phyloP scores from a whole-genome alignment of 2,113 vertebrate genomes.

The Apodemus speciosus region DNA sequence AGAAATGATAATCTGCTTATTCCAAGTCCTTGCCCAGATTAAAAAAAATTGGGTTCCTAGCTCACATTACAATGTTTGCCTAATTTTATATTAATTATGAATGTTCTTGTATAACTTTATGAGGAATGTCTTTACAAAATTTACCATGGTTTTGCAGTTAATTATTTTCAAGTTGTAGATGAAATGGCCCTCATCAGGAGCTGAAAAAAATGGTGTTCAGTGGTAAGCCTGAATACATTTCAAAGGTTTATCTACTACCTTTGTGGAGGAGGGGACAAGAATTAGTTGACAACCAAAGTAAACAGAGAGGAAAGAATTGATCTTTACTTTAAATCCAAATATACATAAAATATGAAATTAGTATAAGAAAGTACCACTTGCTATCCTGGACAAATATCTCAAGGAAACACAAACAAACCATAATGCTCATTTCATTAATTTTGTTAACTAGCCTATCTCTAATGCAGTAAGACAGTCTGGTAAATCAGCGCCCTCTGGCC shows the following conservation, averaged over 20 bases:
- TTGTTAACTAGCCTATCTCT: constrained; percentile 29
- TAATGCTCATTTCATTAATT: constrained; percentile 49
- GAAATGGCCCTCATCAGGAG: neutral
- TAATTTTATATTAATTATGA: neutral
- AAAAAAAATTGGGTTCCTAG: neutral
- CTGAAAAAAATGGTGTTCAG: neutral
- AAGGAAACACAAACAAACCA: constrained; percentile 56
- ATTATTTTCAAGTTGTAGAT: constrained; percentile 16
- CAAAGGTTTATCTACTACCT: neutral
- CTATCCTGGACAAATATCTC: constrained; percentile 35
- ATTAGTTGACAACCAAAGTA: neutral
- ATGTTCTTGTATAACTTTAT: neutral
- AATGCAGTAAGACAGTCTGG: neutral
- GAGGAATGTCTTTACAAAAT: neutral
- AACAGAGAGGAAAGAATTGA: neutral
- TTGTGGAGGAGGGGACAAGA: neutral
- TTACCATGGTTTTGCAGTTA: neutral
- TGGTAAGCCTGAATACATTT: neutral
- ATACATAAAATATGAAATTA: neutral
- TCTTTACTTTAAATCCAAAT: constrained; percentile 34
- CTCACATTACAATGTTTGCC: neutral
- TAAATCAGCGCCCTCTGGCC: constrained; percentile 6
- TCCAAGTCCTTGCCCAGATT: neutral
- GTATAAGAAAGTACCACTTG: constrained; percentile 14
- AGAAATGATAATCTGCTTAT: constrained; percentile 31